Base-by-base conservation (phyloP, 2,113 vertebrate genomes). In the Lathamus discolor region DNA sequence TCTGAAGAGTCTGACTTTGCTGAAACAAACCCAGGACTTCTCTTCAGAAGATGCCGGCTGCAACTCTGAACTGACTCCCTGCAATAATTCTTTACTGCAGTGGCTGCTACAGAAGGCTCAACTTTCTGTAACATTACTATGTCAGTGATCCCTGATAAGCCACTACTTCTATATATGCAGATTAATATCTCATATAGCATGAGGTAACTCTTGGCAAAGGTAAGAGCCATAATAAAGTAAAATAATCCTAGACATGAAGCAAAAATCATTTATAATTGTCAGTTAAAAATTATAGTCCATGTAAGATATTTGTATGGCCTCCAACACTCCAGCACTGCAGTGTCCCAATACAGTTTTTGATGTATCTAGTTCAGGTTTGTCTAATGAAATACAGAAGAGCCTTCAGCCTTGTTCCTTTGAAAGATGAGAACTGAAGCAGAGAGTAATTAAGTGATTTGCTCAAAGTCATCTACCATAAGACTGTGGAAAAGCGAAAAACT, bases 151-250 rank as follows among this genome's bases (percentile, higher is more conserved):
- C 29, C 49, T 23, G 17, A 57, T n/a, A 17, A 77, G 25, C 37
- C 69, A 44, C 33, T 17, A 28, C 66, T 82, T 15, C 51, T 76
- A 2, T 4, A 2, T 4, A 51, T 1, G 0, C 48, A 48, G 48
- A 81, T 61, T 74, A 22, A 6, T 13, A 18, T 6, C 55, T 67
- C 80, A 14, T 4, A 6, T 18, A 69, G 70, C 52, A 76, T 87
- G 90, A 87, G 95, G 74, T 64, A 93, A 94, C 57, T 57, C 35
- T 48, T 93, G 92, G 90, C 92, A 92, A 57, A 35, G 35, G 12
- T 39, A 18, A 5, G 39, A 33, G 33, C 18, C 35, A 14, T 33
- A 33, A 87, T 35, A 46, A 90, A 75, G 49, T 17, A 31, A 67
- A 88, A 61, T 51, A 59, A 28, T 18, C 37, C 27, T 59, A 49